Percentiles rank a stretch among this genome's conserved stretches.
These are phyloP conservation scores for Noctua comes DNA, from an alignment of 2,888 invertebrate species.

Conservation along the genomic window DNA sequence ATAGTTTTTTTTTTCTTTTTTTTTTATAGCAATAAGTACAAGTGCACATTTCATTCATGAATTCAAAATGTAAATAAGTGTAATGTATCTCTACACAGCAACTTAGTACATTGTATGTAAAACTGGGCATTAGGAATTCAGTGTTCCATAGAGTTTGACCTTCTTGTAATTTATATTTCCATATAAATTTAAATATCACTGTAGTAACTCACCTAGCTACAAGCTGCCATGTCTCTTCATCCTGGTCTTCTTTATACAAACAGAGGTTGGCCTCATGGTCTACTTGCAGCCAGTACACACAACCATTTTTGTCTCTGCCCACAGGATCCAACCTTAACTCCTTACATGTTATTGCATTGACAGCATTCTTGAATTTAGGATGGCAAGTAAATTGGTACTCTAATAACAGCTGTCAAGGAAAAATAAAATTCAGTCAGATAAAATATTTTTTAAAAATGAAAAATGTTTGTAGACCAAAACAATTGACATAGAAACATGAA, in stretches of 20 bases:
- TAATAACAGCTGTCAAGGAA: constrained; percentile 93
- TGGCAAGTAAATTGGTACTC: constrained; percentile 99
- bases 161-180: neutral
- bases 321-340: constrained; percentile 96
- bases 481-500: constrained; percentile 53
- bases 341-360: constrained; percentile 94
- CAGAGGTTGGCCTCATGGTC: constrained; percentile 97
- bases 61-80: constrained; percentile 25
- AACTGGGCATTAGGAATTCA: constrained; percentile 20
- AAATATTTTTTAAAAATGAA: neutral
- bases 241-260: constrained; percentile 98
- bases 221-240: constrained; percentile 98
- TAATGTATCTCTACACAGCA: constrained; percentile 4
- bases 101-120: constrained; percentile 41
- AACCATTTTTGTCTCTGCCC: constrained; percentile 97
- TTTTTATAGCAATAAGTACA: neutral
- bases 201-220: constrained; percentile 93
- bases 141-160: neutral
- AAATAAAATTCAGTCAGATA: neutral
- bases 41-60: neutral
- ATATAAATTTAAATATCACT: constrained; percentile 10
- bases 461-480: constrained; percentile 44
- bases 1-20: neutral
- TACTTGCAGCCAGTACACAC: constrained; percentile 98
- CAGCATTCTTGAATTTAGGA: constrained; percentile 96